Conservation (phyloP, 1,140 invertebrate genomes). For the Lordiphosa mommai region DNA sequence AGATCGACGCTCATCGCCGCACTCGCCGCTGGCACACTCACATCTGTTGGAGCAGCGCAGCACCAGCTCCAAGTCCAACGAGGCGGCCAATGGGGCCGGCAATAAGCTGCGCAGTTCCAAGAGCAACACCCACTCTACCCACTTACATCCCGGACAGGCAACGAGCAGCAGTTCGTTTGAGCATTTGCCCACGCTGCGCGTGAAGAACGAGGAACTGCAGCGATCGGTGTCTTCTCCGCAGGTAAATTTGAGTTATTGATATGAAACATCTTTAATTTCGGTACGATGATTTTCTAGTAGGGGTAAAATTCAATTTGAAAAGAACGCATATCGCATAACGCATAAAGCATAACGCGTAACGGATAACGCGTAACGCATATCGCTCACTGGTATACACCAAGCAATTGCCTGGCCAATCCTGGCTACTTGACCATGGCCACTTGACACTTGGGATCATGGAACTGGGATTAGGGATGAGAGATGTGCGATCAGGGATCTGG, state of each 20-base stretch:
- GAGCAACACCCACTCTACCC: conserved; percentile 29
- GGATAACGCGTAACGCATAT: no score
- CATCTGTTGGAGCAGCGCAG: conserved; percentile 38
- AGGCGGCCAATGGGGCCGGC: conserved; percentile 36
- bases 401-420: no score
- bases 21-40: conserved; percentile 17
- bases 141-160: conserved; percentile 57
- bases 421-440: no score
- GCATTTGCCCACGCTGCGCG: conserved; percentile 79
- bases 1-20: conserved; percentile 45
- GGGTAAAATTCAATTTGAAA: no score
- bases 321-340: no score
- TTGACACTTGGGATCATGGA: no score
- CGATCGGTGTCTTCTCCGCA: conserved; percentile 82
- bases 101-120: conserved; percentile 65
- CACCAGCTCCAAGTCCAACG: conserved; percentile 12
- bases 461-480: no score
- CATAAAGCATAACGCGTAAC: no score
- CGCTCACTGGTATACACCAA: no score
- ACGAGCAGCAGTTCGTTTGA: conserved; percentile 69
- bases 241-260: conserved; percentile 55
- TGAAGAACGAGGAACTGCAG: conserved; percentile 81
- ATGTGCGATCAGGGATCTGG: no score
- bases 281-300: no score
- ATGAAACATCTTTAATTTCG: no score